Base-by-base conservation (phyloP, 2,888 invertebrate species). In the Parapristionchus giblindavisi region DNA sequence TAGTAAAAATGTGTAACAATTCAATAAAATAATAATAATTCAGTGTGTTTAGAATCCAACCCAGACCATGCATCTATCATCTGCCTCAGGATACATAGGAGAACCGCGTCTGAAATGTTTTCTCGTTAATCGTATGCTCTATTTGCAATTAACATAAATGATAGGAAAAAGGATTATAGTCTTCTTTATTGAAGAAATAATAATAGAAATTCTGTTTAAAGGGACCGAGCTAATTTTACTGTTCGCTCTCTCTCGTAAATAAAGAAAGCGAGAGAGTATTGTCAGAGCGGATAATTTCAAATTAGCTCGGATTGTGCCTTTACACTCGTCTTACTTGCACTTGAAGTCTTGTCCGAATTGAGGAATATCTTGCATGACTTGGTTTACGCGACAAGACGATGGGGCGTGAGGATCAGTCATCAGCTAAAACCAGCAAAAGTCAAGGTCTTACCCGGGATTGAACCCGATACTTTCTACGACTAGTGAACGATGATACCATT, bases 401-500 rank as follows among this genome's bases (percentile, higher is more conserved):
- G 85, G 85, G 5, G 85, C 79, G 75, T 85, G 85, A 24, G 83
- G 83, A 65, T 85, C 85, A 58, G 85, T 85, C 60, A 85, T 78
- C 34, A 85, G 76, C 80, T 81, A 56, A 71, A 76, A 76, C 43
- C 24, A 21, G 5, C 8, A 27, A 24, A 48, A 11, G 21, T 14
- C 48, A 48, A 14, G n/a, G n/a, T n/a, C n/a, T n/a, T n/a, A n/a
- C n/a, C 73, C 8, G 8, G 6, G 29, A 65, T 65, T 27, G 24
- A 14, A 58, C n/a, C n/a, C n/a, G n/a, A n/a, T n/a, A n/a, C n/a
- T n/a, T n/a, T n/a, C n/a, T n/a, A n/a, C n/a, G n/a, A 60, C 63
- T 72, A 60, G 40, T n/a, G n/a, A n/a, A n/a, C n/a, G n/a, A n/a
- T n/a, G n/a, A n/a, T n/a, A 32, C 48, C 54, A 71, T 52, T 58